A percentile compares a stretch with the other conserved stretches of the same genome.
Evolutionary conservation across 2,113 vertebrate genomes (phyloP).

Genomic region (Antennarius striatus): DNA sequence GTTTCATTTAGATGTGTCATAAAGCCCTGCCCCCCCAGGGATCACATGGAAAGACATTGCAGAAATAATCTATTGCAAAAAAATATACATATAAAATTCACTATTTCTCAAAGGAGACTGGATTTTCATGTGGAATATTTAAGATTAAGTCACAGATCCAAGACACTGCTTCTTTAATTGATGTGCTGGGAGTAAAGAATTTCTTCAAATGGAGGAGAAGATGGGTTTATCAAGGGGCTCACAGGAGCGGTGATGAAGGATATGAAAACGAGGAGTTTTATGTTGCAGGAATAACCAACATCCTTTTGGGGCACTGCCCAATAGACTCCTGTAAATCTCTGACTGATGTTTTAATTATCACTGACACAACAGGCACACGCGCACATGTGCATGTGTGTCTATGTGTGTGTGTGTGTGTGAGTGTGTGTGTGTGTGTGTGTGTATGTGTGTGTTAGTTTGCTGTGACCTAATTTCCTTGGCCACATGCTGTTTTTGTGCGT

Average conservation of each 20-base stretch:
- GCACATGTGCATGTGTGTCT: not conserved
- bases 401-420: not conserved
- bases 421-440: slow-evolving; percentile 9
- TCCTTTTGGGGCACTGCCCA: slow-evolving; percentile 45
- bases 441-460: slow-evolving; percentile 12
- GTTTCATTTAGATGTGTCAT: no score
- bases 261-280: slow-evolving; percentile 46
- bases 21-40: no score
- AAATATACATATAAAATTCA: slow-evolving; percentile 43
- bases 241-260: slow-evolving; percentile 53
- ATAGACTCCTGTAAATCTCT: slow-evolving; percentile 41
- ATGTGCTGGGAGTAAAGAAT: slow-evolving; percentile 47
- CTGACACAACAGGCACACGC: slow-evolving; percentile 12
- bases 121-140: slow-evolving; percentile 50
- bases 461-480: slow-evolving; percentile 67
- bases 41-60: slow-evolving; percentile 20
- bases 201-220: slow-evolving; percentile 44
- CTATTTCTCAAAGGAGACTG: slow-evolving; percentile 36
- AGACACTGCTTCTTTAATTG: slow-evolving; percentile 57
- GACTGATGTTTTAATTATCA: slow-evolving; percentile 62
- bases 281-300: slow-evolving; percentile 47
- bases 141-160: slow-evolving; percentile 53
- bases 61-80: slow-evolving; percentile 28
- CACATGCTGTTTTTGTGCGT: slow-evolving; percentile 58
- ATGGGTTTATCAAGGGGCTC: slow-evolving; percentile 64